Evolutionary conservation across 2,797 vertebrate genomes (phyloP).

Genomic region (Hapalemur alaotrensis): DNA sequence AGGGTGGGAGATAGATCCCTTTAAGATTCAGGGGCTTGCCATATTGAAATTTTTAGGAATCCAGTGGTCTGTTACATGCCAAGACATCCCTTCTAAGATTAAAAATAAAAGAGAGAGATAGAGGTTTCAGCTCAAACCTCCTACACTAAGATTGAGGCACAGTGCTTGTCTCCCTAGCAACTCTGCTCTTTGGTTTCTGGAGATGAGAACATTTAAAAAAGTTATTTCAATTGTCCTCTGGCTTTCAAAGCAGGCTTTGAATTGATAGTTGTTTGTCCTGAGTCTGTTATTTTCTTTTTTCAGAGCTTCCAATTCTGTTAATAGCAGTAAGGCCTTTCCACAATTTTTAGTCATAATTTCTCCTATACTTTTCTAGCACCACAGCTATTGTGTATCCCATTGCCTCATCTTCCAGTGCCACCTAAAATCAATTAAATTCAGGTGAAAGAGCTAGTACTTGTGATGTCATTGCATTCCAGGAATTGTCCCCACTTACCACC

Average conservation of each 20-base stretch:
- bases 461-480: not conserved
- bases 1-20: not conserved
- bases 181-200: not conserved
- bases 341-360: not conserved
- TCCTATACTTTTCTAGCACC: not conserved
- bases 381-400: not conserved
- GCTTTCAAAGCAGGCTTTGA: slow-evolving; percentile 28
- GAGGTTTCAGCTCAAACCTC: not conserved
- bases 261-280: not conserved
- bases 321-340: not conserved
- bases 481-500: not conserved
- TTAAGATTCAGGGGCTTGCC: not conserved
- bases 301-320: not conserved
- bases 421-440: not conserved
- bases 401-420: not conserved
- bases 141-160: not conserved
- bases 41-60: not conserved
- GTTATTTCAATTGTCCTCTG: not conserved
- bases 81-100: not conserved
- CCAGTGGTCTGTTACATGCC: not conserved
- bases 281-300: not conserved
- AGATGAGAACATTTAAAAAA: not conserved
- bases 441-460: not conserved
- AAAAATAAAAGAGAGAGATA: not conserved
- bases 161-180: not conserved